These are phyloP conservation scores for Drosophila santomea DNA, from an alignment of 1,140 invertebrate genomes.

Conservation along the genomic window DNA sequence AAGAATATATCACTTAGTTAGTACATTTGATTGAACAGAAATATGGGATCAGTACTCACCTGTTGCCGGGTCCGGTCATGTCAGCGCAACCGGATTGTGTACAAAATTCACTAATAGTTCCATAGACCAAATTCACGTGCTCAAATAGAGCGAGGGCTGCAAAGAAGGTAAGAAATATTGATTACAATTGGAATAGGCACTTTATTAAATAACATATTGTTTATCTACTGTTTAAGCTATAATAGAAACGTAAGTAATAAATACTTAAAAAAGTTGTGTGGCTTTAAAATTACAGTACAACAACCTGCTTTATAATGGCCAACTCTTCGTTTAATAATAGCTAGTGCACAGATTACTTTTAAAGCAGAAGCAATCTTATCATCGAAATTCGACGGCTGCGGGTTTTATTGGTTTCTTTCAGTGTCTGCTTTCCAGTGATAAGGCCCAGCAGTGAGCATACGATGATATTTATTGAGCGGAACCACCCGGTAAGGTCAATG, in stretches of 20 bases:
- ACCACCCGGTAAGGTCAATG: conserved; percentile 50
- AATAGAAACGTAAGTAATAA: background rate
- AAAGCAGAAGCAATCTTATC: conserved; percentile 7
- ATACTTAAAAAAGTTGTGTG: too few relatives aligned
- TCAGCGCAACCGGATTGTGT: conserved; percentile 96
- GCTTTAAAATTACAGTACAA: background rate
- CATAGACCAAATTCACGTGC: conserved; percentile 98
- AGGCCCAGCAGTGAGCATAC: background rate
- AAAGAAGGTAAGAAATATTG: conserved; percentile 39
- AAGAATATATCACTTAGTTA: background rate
- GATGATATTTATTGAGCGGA: conserved; percentile 2
- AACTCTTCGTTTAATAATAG: background rate
- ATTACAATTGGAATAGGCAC: background rate
- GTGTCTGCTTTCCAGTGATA: conserved; percentile 11
- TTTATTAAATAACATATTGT: background rate
- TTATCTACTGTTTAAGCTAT: background rate
- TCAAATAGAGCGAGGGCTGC: conserved; percentile 98
- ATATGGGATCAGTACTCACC: conserved; percentile 85
- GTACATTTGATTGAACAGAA: too few relatives aligned
- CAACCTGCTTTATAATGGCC: background rate
- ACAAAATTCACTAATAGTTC: conserved; percentile 99
- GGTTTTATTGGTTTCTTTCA: conserved; percentile 21
- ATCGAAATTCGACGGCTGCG: background rate
- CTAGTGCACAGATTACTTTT: background rate
- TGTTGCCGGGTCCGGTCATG: conserved; percentile 97